Conservation (phyloP, 2,797 vertebrate species). For the Xenopus petersii region DNA sequence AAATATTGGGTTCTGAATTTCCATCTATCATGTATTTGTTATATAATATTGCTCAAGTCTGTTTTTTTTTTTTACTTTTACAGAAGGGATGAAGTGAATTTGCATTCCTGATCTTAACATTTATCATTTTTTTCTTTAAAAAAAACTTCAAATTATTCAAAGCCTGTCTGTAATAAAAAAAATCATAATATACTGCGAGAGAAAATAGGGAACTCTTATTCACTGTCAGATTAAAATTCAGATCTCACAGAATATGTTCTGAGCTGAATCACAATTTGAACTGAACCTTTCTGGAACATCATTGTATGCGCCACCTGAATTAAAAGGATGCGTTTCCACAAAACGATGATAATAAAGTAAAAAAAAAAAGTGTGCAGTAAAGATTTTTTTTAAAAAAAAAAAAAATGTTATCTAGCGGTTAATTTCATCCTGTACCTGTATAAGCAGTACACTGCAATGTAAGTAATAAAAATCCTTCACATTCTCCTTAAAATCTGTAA, state of each 20-base stretch:
- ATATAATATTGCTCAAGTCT: background rate
- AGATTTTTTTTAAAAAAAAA: no score
- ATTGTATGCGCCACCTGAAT: conserved; percentile 42
- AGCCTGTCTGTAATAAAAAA: conserved; percentile 48
- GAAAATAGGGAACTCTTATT: conserved; percentile 51
- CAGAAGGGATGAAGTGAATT: conserved; percentile 27
- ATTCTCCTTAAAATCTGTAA: background rate
- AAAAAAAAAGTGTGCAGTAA: background rate
- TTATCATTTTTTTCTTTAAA: conserved; percentile 37
- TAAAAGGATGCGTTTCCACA: conserved; percentile 44
- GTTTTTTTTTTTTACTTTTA: conserved; percentile 6
- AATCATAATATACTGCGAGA: conserved; percentile 50
- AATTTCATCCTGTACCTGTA: conserved; percentile 39
- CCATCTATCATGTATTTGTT: no score
- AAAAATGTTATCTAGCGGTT: conserved; percentile 40
- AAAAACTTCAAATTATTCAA: conserved; percentile 49
- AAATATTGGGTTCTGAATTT: no score
- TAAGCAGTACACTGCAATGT: conserved; percentile 34
- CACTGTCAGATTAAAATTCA: conserved; percentile 51
- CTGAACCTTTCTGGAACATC: conserved; percentile 45
- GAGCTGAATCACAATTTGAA: conserved; percentile 46
- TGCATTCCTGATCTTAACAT: conserved; percentile 47
- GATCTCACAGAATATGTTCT: conserved; percentile 45
- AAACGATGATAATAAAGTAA: conserved; percentile 15
- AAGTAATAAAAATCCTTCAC: conserved; percentile 13